Evolutionary conservation across 2,888 invertebrate genomes (phyloP).

Genomic region (Leptinotarsa rubiginosa): DNA sequence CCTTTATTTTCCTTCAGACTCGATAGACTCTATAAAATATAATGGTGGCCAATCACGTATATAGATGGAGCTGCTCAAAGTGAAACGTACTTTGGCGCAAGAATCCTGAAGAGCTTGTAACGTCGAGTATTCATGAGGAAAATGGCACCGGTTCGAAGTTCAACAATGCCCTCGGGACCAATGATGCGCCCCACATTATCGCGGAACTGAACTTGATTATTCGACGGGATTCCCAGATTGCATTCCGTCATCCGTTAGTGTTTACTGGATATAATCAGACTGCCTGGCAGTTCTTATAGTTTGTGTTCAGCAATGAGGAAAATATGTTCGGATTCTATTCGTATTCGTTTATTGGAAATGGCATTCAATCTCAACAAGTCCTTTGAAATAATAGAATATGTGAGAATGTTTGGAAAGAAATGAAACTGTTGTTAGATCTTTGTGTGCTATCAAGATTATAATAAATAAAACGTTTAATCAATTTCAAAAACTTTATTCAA

Average conservation of each 20-base stretch:
- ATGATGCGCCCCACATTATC: constrained; percentile 19
- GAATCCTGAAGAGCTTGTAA: constrained; percentile 16
- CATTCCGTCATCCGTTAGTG: not conserved
- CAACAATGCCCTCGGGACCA: constrained; percentile 12
- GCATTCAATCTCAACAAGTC: not conserved
- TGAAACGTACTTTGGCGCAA: constrained; percentile 9
- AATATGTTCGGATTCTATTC: not conserved
- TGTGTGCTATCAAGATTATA: no score
- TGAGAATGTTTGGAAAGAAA: no score
- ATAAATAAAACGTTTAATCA: no score
- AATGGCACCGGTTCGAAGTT: constrained; percentile 13
- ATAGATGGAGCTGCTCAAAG: constrained; percentile 13
- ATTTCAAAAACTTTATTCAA: no score
- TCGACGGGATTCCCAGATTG: not conserved
- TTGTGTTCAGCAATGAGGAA: not conserved
- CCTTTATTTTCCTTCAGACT: constrained; percentile 27
- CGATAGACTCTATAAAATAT: constrained; percentile 19
- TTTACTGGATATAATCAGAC: not conserved
- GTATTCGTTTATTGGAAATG: not conserved
- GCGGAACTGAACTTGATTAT: constrained; percentile 15
- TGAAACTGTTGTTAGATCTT: no score
- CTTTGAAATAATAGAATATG: no score
- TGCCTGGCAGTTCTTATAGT: not conserved
- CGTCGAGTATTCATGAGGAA: constrained; percentile 19
- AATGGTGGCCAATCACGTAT: constrained; percentile 20